Percentiles rank a stretch among this genome's conserved stretches.
Conservation (phyloP, 2,797 vertebrate species). For the Coendou prehensilis region DNA sequence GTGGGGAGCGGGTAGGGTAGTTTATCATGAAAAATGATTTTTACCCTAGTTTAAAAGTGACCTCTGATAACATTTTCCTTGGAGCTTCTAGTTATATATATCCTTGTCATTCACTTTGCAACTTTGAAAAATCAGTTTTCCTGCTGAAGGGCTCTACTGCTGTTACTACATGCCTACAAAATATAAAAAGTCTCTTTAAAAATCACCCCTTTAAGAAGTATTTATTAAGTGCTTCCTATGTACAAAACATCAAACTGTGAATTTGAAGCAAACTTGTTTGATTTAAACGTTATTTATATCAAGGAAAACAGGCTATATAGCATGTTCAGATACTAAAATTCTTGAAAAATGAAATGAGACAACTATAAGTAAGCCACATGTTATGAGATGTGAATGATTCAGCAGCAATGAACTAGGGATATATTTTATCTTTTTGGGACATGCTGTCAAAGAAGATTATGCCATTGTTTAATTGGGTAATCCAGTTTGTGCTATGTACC, state of each 20-base stretch:
- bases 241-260: constrained; percentile 36
- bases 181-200: constrained; percentile 36
- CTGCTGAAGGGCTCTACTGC: constrained; percentile 55
- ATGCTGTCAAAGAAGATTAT: neutral
- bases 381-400: neutral
- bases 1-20: neutral
- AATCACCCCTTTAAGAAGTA: constrained; percentile 60
- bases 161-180: constrained; percentile 53
- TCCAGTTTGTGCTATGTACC: neutral
- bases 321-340: constrained; percentile 52
- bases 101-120: constrained; percentile 19
- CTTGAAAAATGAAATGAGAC: constrained; percentile 24
- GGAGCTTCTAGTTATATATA: constrained; percentile 39
- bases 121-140: constrained; percentile 55
- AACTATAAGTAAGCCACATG: neutral
- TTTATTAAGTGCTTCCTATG: constrained; percentile 13
- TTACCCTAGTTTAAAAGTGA: constrained; percentile 46
- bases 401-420: neutral
- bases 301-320: constrained; percentile 22
- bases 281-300: constrained; percentile 25
- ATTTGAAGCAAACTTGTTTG: constrained; percentile 59
- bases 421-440: neutral
- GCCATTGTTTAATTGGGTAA: neutral
- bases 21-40: constrained; percentile 57
- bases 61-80: constrained; percentile 61